Conservation (phyloP, 2,888 invertebrate genomes). For the Acholoe squamosa region DNA sequence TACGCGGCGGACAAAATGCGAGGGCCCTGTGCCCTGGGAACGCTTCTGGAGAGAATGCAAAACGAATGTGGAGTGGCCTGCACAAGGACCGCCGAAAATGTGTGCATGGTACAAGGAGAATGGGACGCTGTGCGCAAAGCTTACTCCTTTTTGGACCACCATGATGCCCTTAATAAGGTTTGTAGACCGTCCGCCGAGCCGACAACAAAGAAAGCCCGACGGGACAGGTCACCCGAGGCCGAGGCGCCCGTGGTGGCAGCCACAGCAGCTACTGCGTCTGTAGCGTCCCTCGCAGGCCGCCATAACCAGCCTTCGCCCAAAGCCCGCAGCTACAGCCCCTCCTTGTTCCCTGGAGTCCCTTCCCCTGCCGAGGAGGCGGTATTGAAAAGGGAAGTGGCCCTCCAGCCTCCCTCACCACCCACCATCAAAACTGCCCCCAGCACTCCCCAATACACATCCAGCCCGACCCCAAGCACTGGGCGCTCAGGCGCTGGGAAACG, state of each 20-base stretch:
- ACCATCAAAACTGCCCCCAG: neutral
- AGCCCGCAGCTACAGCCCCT: constrained; percentile 1
- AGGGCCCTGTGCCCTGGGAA: constrained; percentile 57
- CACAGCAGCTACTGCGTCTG: neutral
- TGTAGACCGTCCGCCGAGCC: neutral
- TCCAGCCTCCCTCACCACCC: neutral
- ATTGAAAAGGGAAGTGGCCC: neutral
- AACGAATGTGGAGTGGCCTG: constrained; percentile 59
- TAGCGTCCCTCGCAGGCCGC: neutral
- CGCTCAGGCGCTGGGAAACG: constrained; percentile 27
- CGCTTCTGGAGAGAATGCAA: constrained; percentile 56
- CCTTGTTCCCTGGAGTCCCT: neutral
- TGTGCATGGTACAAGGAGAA: constrained; percentile 63
- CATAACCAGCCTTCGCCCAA: neutral
- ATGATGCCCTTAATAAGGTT: constrained; percentile 40
- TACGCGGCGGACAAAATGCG: constrained; percentile 58
- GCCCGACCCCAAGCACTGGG: neutral
- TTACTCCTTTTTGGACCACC: constrained; percentile 51
- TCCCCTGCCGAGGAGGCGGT: neutral
- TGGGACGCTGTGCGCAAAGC: constrained; percentile 62
- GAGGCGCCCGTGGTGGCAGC: constrained; percentile 38
- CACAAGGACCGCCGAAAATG: constrained; percentile 59
- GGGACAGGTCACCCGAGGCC: constrained; percentile 58
- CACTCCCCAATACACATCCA: constrained; percentile 10
- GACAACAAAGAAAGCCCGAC: constrained; percentile 61